phyloP scores from a whole-genome alignment of 2,113 vertebrate genomes.

The Austrofundulus limnaeus region DNA sequence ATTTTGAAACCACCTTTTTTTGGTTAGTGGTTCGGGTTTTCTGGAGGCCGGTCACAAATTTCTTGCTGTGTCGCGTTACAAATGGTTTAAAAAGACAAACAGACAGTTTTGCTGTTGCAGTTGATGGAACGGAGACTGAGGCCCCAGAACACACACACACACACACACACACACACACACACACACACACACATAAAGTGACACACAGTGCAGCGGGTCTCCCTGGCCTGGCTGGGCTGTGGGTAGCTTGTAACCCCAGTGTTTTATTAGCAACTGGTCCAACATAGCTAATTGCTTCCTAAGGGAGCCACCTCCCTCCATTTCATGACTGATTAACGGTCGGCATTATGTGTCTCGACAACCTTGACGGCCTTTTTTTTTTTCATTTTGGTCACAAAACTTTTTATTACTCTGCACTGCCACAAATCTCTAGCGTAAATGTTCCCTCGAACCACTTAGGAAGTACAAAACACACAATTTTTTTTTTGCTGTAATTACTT shows the following conservation, averaged over 20 bases:
- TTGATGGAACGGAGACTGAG: neutral
- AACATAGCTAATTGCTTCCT: slow-evolving; percentile 80
- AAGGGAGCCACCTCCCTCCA: slow-evolving; percentile 70
- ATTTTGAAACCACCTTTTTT: too few relatives aligned
- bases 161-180: slow-evolving; percentile 20
- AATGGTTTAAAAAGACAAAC: too few relatives aligned
- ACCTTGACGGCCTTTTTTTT: slow-evolving; percentile 63
- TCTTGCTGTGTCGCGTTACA: too few relatives aligned
- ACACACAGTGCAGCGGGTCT: slow-evolving; percentile 35
- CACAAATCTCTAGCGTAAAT: slow-evolving; percentile 66
- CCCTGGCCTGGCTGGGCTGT: slow-evolving; percentile 52
- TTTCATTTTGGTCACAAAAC: slow-evolving; percentile 51
- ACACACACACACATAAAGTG: slow-evolving; percentile 18
- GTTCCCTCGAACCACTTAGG: slow-evolving; percentile 26
- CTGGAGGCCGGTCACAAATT: too few relatives aligned
- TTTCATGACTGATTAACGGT: slow-evolving; percentile 68
- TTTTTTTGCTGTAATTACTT: slow-evolving; percentile 31
- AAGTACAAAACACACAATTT: slow-evolving; percentile 29
- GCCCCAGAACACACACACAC: neutral
- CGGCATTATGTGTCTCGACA: slow-evolving; percentile 68
- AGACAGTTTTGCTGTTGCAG: too few relatives aligned
- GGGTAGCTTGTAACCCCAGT: slow-evolving; percentile 71
- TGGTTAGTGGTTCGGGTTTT: too few relatives aligned
- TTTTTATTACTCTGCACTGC: slow-evolving; percentile 60
- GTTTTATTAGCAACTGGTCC: slow-evolving; percentile 77